phyloP scores from a whole-genome alignment of 2,888 invertebrate genomes.

The Salticus scenicus region DNA sequence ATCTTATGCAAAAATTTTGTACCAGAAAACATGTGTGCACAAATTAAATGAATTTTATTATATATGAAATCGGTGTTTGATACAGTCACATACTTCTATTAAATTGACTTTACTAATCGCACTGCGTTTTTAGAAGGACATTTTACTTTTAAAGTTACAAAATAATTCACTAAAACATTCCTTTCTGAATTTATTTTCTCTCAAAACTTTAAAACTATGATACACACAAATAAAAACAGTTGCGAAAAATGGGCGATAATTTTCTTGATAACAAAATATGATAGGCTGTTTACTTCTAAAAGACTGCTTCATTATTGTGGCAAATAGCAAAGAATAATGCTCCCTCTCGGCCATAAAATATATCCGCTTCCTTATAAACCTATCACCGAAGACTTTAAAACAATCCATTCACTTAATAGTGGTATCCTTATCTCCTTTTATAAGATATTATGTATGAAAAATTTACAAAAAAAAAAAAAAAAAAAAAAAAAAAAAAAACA shows the following conservation, averaged over 20 bases:
- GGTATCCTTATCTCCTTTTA: neutral
- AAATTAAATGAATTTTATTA: no score
- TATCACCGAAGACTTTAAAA: neutral
- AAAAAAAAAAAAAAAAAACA: neutral
- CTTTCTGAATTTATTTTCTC: no score
- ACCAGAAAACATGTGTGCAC: no score
- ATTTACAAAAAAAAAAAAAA: neutral
- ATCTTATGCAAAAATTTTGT: no score
- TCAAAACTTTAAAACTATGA: no score
- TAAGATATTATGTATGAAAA: slow-evolving; percentile 9
- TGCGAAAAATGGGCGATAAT: neutral
- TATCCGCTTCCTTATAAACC: neutral
- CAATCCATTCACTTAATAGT: neutral
- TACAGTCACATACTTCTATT: no score
- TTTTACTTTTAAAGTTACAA: no score
- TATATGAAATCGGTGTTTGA: no score
- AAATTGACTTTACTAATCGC: no score
- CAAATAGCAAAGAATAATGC: neutral
- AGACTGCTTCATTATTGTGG: neutral
- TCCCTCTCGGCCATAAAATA: neutral
- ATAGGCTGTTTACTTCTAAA: neutral
- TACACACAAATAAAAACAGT: no score
- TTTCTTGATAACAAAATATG: neutral
- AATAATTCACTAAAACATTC: no score
- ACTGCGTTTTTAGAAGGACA: no score